These are phyloP conservation scores for Drosophila kambysellisi DNA, from an alignment of 2,888 invertebrate genomes.

Conservation along the genomic window DNA sequence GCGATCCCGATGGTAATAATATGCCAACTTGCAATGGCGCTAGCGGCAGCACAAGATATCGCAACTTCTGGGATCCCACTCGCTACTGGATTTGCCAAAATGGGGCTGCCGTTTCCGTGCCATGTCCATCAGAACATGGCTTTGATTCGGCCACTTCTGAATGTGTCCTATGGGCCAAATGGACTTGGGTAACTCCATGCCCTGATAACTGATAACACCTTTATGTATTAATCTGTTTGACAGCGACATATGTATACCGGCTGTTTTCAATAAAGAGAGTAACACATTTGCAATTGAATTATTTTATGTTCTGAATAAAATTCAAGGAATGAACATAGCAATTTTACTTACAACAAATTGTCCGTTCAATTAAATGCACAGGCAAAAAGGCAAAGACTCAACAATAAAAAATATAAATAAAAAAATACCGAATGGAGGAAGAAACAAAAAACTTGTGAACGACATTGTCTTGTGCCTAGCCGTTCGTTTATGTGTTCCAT, in stretches of 20 bases:
- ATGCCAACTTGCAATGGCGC: conserved; percentile 35
- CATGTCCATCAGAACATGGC: background rate
- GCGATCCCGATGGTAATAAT: conserved; percentile 36
- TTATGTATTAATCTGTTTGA: too few species aligned
- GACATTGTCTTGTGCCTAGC: conserved; percentile 84
- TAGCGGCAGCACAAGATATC: background rate
- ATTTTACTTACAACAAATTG: background rate
- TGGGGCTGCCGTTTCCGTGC: rapidly evolving
- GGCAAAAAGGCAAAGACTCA: background rate
- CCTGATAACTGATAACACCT: background rate
- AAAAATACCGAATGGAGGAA: background rate
- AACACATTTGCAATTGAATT: background rate
- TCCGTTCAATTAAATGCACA: background rate
- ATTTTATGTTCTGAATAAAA: background rate
- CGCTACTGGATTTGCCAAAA: conserved; percentile 36
- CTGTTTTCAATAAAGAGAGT: background rate
- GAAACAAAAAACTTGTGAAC: conserved; percentile 79
- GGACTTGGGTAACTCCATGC: conserved; percentile 47
- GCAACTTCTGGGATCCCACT: conserved; percentile 65
- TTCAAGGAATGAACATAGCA: background rate
- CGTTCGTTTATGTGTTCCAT: conserved; percentile 89
- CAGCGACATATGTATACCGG: background rate
- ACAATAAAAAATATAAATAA: background rate
- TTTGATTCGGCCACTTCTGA: rapidly evolving
- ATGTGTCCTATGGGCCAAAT: conserved; percentile 9